Percentiles rank a stretch among this genome's conserved stretches.
Evolutionary conservation across 1,140 invertebrate species (phyloP).

Genomic region (Steinernema khuongi): DNA sequence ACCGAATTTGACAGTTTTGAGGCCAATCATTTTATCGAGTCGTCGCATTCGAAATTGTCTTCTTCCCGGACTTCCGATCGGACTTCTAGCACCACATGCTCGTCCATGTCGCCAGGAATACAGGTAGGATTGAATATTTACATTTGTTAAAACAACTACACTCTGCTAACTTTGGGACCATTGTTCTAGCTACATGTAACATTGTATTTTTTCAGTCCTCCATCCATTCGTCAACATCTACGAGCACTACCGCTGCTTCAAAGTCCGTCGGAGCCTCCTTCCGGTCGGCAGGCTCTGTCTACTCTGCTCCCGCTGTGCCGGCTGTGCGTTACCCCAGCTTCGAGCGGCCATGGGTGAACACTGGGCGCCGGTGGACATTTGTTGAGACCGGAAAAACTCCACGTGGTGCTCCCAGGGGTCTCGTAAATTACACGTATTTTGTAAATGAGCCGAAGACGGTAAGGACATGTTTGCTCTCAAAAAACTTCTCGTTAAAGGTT

Average conservation of each 20-base stretch:
- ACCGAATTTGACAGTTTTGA: constrained; percentile 2
- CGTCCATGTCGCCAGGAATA: constrained; percentile 29
- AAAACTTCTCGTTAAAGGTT: constrained; percentile 38
- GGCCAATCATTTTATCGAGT: neutral
- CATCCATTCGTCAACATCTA: neutral
- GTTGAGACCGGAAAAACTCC: constrained; percentile 51
- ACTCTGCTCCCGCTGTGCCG: neutral
- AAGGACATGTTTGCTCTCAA: constrained; percentile 9
- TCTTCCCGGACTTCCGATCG: constrained; percentile 20
- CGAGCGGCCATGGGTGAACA: constrained; percentile 1
- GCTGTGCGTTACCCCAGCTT: neutral
- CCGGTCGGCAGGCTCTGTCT: neutral
- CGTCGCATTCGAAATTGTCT: constrained; percentile 15
- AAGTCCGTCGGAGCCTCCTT: constrained; percentile 12
- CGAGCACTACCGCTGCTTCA: constrained; percentile 19
- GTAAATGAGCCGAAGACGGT: constrained; percentile 37
- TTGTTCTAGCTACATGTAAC: neutral
- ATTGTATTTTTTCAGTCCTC: constrained; percentile 15
- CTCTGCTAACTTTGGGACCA: too few species aligned
- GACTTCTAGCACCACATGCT: constrained; percentile 21
- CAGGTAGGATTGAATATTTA: constrained; percentile 6
- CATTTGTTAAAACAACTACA: constrained; percentile 21
- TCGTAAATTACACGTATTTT: constrained; percentile 37
- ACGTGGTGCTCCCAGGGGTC: constrained; percentile 44
- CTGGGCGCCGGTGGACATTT: constrained; percentile 46